These are phyloP conservation scores for Myopa tessellatipennis DNA, from an alignment of 2,888 invertebrate species.

Conservation along the genomic window DNA sequence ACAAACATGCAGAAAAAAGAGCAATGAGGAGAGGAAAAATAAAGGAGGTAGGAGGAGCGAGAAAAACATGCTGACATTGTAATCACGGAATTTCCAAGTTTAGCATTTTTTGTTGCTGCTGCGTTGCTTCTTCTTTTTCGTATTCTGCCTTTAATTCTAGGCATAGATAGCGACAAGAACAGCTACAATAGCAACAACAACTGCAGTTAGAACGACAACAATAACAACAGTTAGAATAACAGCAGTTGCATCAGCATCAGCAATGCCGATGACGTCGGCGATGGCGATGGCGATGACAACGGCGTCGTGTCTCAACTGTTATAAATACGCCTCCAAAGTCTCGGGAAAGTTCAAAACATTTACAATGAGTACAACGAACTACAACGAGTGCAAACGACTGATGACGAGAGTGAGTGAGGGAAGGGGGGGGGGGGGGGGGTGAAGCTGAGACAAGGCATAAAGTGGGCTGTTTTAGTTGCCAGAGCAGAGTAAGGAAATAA, in stretches of 20 bases:
- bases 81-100: slow-evolving; percentile 38
- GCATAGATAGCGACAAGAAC: not conserved
- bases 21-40: not conserved
- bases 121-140: slow-evolving; percentile 11
- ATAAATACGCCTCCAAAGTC: slow-evolving; percentile 36
- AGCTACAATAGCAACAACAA: slow-evolving; percentile 18
- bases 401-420: not conserved
- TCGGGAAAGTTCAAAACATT: slow-evolving; percentile 35
- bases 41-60: not conserved
- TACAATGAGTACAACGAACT: slow-evolving; percentile 37
- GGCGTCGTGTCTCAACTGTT: slow-evolving; percentile 1
- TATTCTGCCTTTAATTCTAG: not conserved
- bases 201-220: not conserved
- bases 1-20: slow-evolving; percentile 2
- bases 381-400: not conserved
- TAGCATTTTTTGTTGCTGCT: not conserved
- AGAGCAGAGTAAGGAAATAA: no score
- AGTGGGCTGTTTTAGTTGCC: no score
- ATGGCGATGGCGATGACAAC: no score
- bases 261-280: not conserved
- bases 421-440: not conserved
- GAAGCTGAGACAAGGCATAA: no score
- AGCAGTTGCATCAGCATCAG: slow-evolving; percentile 22
- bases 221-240: slow-evolving; percentile 8
- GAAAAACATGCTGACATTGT: slow-evolving; percentile 40